A percentile compares a stretch with the other conserved stretches of the same genome.
These are phyloP conservation scores for Physocephala rufipes DNA, from an alignment of 2,888 invertebrate genomes.

Conservation along the genomic window DNA sequence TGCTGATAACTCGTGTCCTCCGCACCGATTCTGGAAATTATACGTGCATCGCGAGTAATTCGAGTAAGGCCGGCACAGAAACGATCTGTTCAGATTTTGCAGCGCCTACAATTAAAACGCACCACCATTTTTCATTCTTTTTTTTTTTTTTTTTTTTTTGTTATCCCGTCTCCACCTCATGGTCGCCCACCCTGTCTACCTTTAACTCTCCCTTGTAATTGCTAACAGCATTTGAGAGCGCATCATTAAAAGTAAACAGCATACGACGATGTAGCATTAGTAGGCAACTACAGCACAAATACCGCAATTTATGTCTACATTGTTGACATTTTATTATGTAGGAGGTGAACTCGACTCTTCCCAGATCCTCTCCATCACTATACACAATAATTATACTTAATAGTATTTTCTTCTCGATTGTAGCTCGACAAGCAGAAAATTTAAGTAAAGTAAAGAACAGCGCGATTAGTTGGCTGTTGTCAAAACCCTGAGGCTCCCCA, in stretches of 20 bases:
- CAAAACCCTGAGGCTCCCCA: neutral
- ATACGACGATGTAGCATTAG: conserved; percentile 72
- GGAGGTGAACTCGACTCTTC: conserved; percentile 36
- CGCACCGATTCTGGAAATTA: conserved; percentile 79
- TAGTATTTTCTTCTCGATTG: conserved; percentile 14
- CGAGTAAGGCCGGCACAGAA: conserved; percentile 67
- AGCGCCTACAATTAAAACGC: too few species aligned
- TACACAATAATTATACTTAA: conserved; percentile 2
- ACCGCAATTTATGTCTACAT: conserved; percentile 56
- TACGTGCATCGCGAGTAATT: conserved; percentile 87
- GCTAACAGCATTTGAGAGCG: conserved; percentile 85
- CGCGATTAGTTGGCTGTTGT: conserved; percentile 26
- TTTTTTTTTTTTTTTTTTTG: neutral
- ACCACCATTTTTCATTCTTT: neutral
- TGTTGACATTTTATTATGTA: conserved; percentile 51
- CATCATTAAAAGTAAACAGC: conserved; percentile 80
- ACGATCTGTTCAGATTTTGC: too few species aligned
- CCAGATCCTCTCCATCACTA: conserved; percentile 10
- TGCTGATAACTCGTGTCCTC: conserved; percentile 78
- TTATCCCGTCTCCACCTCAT: neutral
- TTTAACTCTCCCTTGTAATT: conserved; percentile 63
- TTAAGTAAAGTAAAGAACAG: conserved; percentile 30
- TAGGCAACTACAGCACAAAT: conserved; percentile 56
- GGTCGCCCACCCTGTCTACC: neutral
- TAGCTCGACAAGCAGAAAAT: conserved; percentile 47